phyloP scores from a whole-genome alignment of 2,113 vertebrate species.

The Garra rufa region DNA sequence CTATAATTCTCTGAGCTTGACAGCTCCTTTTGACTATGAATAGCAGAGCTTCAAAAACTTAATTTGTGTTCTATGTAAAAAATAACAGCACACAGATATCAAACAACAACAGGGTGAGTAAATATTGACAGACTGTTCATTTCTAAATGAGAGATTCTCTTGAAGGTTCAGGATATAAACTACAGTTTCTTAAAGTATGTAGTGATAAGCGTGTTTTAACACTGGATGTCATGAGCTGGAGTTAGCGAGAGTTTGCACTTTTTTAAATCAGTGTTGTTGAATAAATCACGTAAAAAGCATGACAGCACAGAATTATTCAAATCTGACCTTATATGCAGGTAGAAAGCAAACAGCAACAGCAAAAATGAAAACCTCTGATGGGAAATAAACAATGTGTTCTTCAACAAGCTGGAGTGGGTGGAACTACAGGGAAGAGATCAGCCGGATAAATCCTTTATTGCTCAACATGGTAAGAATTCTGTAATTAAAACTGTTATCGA shows the following conservation, averaged over 20 bases:
- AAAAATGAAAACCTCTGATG: constrained; percentile 27
- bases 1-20: background rate
- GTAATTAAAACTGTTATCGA: background rate
- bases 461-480: background rate
- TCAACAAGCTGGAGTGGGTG: background rate
- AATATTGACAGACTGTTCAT: background rate
- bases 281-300: background rate
- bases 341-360: constrained; percentile 32
- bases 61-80: background rate
- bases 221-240: background rate
- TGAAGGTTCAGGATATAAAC: background rate
- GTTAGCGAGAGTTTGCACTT: background rate
- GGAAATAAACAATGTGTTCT: constrained; percentile 21
- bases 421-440: constrained; percentile 13
- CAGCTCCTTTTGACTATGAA: background rate
- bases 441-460: background rate
- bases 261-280: background rate
- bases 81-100: background rate
- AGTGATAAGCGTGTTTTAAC: background rate
- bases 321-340: constrained; percentile 42
- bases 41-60: background rate
- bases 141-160: background rate
- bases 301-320: constrained; percentile 32
- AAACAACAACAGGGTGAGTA: background rate
- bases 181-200: background rate